Conservation (phyloP, 2,113 vertebrate species). For the Hippolais icterina region DNA sequence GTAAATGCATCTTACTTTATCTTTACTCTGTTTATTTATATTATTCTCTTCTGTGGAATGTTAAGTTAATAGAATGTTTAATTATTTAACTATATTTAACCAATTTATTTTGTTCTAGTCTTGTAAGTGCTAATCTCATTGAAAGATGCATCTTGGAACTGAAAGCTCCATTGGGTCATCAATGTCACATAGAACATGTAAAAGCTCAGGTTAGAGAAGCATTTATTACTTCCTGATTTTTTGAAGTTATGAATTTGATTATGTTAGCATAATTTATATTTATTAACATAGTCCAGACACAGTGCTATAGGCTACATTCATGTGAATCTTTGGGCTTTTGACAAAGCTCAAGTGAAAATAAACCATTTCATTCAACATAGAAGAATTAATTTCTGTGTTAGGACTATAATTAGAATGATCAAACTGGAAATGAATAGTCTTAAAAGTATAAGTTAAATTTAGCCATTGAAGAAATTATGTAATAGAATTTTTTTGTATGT, state of each 20-base stretch:
- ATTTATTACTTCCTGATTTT: neutral
- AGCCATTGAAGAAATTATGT: neutral
- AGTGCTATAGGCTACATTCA: neutral
- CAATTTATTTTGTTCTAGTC: conserved; percentile 67
- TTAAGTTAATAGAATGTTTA: neutral
- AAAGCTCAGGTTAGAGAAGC: conserved; percentile 83
- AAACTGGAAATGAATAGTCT: neutral
- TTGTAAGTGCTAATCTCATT: conserved; percentile 75
- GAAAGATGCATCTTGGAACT: conserved; percentile 82
- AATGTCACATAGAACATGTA: conserved; percentile 71
- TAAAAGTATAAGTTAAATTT: neutral
- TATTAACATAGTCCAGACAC: neutral
- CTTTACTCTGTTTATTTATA: neutral
- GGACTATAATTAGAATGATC: neutral
- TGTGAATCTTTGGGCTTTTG: neutral
- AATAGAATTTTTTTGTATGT: neutral
- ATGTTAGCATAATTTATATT: neutral
- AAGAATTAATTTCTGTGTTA: neutral
- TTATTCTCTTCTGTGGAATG: neutral
- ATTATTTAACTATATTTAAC: neutral
- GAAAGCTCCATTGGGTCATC: conserved; percentile 66
- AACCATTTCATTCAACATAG: neutral
- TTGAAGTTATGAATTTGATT: neutral
- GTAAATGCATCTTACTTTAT: neutral
- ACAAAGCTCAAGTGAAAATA: neutral